Evolutionary conservation across 2,888 invertebrate genomes (phyloP), one percentile per base, ranked within the genome.

Genomic region (Apoderus coryli): DNA sequence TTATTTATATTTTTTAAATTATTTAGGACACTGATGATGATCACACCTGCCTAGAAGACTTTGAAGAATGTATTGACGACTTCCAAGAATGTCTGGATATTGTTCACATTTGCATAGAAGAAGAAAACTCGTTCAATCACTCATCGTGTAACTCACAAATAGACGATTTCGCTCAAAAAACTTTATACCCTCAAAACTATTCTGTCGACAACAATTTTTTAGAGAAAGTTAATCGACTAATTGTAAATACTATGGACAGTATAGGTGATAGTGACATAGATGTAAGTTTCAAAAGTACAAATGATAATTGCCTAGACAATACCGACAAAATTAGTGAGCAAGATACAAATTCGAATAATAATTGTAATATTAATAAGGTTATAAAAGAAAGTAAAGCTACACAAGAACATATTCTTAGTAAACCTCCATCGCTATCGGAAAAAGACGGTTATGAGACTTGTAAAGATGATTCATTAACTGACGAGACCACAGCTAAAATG

Each of bases 51-150:
- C 61, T 71, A 54, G 71, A 72, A 34, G 71, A 71, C 25, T 72
- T 69, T 44, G 71, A 72, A 48, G 71, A 72, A 52, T 72, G 71
- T 43, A 62, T 72, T 24, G 71, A 72, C 49, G 71, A 71, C 44
- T 71, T 71, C 41, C 70, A 69, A 4, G 71, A 72, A 47, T 69
- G 70, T 10, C 43, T 72, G 31, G 69, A 71, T 49, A 68, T 68
- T 3, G 67, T 71, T 9, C 69, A 70, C 44, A 69, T 71, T 45
- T 70, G 69, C 42, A 57, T 70, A 13, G 71, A 71, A 38, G 68
- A 67, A 10, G 69, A 69, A 44, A 65, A 67, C 32, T 66, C 67
- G 0, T 61, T 53, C 40, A 54, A 52, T 33, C 48, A 49, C 35
- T 54, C 54, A 3, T 46, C 53, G 4, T 49, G 46, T 28, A 44